Conservation (phyloP, 2,888 invertebrate species). For the Mimas tiliae region DNA sequence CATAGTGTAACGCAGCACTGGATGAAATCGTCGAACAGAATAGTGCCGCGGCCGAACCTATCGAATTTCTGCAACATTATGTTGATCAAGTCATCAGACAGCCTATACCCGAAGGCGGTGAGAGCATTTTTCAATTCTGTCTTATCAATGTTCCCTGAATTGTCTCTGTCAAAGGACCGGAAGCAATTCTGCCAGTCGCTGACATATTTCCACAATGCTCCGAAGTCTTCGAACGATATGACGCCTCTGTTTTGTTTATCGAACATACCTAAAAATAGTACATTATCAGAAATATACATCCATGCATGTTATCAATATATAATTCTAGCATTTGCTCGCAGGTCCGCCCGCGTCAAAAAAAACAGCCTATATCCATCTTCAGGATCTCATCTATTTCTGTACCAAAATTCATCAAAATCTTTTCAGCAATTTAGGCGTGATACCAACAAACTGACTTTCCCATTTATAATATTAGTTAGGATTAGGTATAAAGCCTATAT, state of each 20-base stretch:
- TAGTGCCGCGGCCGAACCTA: slow-evolving; percentile 94
- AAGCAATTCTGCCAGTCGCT: slow-evolving; percentile 99
- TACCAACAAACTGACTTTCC: too few species aligned
- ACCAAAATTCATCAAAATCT: too few species aligned
- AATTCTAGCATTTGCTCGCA: too few species aligned
- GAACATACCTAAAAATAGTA: slow-evolving; percentile 90
- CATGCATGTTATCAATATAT: neutral
- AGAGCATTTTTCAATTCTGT: slow-evolving; percentile 96
- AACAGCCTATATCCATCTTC: too few species aligned
- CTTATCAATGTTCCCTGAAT: slow-evolving; percentile 96
- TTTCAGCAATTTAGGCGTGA: too few species aligned
- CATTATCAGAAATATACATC: neutral
- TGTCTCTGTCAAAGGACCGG: slow-evolving; percentile 96
- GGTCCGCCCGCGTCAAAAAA: too few species aligned
- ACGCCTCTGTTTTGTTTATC: slow-evolving; percentile 95
- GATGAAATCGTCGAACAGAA: slow-evolving; percentile 99
- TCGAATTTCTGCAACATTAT: slow-evolving; percentile 97
- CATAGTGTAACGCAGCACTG: slow-evolving; percentile 97
- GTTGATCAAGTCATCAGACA: slow-evolving; percentile 92
- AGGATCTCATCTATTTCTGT: too few species aligned
- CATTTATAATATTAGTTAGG: too few species aligned
- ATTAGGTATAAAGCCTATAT: neutral
- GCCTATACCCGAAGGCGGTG: slow-evolving; percentile 93
- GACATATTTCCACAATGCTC: slow-evolving; percentile 98
- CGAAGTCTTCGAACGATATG: slow-evolving; percentile 97